A percentile compares a stretch with the other conserved stretches of the same genome.
phyloP scores from a whole-genome alignment of 2,797 vertebrate genomes.

The Acrossocheilus fasciatus region DNA sequence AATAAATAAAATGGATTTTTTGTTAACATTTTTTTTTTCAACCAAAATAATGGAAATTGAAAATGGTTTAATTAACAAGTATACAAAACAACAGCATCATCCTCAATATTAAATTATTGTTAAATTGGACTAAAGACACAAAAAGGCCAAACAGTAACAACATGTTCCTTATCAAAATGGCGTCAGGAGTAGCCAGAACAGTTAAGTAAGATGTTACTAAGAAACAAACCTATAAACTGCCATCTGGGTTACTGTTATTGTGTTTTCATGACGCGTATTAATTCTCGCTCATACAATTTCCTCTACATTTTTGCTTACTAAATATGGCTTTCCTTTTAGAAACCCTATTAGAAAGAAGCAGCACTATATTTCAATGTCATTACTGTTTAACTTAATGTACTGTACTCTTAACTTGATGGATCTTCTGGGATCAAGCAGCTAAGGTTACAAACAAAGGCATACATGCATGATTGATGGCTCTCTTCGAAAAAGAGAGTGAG shows the following conservation, averaged over 20 bases:
- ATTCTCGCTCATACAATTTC: background rate
- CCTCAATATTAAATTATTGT: background rate
- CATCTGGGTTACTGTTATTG: background rate
- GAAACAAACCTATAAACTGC: conserved; percentile 21
- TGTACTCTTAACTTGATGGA: conserved; percentile 44
- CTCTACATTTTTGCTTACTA: background rate
- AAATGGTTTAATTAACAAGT: background rate
- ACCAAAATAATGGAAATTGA: background rate
- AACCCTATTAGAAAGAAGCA: conserved; percentile 8
- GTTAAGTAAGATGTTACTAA: background rate
- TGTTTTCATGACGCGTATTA: background rate
- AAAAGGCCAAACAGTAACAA: background rate
- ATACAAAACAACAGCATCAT: background rate
- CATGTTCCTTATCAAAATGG: background rate
- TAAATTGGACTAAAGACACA: background rate
- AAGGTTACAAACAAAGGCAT: conserved; percentile 54
- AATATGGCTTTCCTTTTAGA: conserved; percentile 29
- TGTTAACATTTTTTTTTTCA: background rate
- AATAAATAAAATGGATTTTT: background rate
- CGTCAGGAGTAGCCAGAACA: background rate
- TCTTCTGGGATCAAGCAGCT: conserved; percentile 48
- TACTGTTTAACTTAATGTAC: conserved; percentile 30
- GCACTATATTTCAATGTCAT: conserved; percentile 47
- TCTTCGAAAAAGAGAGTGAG: conserved; percentile 27
- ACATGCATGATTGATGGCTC: conserved; percentile 48